These are phyloP conservation scores for Misgurnus anguillicaudatus DNA, from an alignment of 2,113 vertebrate species.

Conservation along the genomic window DNA sequence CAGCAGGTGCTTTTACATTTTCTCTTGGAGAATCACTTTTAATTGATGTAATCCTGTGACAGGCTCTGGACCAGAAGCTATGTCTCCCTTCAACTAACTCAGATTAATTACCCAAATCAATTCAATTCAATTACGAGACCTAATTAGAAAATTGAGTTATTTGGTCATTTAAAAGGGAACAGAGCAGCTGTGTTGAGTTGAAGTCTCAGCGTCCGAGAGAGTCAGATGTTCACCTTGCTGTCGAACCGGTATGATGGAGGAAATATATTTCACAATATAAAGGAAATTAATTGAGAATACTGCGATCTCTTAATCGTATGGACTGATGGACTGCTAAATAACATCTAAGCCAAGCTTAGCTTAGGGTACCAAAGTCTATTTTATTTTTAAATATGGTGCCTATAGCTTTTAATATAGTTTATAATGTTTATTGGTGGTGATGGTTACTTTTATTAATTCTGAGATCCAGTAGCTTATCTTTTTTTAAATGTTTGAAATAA, in stretches of 20 bases:
- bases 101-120: neutral
- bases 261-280: neutral
- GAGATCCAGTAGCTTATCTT: too few relatives aligned
- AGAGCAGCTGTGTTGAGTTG: neutral
- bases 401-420: neutral
- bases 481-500: too few relatives aligned
- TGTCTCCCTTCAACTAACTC: neutral
- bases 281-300: neutral
- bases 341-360: neutral
- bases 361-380: neutral
- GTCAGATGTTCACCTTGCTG: neutral
- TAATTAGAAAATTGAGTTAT: constrained; percentile 7
- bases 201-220: neutral
- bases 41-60: neutral
- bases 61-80: neutral
- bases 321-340: neutral
- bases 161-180: neutral
- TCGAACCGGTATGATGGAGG: neutral
- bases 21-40: neutral
- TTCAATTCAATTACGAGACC: neutral
- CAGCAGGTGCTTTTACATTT: neutral
- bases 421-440: too few relatives aligned
- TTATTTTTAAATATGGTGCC: neutral
- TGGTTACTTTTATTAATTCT: too few relatives aligned
- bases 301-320: neutral